Conservation (phyloP, 2,797 vertebrate genomes). For the Ceyx erithaca region DNA sequence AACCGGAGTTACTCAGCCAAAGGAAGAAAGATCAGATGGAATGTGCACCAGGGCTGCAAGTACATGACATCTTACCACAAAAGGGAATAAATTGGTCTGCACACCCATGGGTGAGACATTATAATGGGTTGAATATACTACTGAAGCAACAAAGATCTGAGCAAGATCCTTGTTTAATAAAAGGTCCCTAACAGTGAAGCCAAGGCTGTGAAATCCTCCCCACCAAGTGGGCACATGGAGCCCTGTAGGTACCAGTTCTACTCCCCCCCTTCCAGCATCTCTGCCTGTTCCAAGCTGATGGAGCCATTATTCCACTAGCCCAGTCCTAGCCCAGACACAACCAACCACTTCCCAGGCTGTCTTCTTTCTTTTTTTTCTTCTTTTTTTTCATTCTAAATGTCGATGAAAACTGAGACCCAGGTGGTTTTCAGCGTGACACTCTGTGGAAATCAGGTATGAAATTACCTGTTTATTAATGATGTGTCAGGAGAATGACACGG, state of each 20-base stretch:
- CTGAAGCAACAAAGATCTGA: background rate
- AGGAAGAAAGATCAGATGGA: background rate
- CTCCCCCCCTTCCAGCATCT: background rate
- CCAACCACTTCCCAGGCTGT: constrained; percentile 17
- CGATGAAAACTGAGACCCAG: constrained; percentile 78
- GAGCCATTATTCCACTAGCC: constrained; percentile 66
- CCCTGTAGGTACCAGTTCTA: background rate
- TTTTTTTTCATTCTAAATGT: background rate
- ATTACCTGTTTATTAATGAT: constrained; percentile 81
- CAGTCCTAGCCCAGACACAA: constrained; percentile 48
- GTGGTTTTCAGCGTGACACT: constrained; percentile 81
- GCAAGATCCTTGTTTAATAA: background rate
- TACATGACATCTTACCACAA: background rate
- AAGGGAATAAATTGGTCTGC: background rate
- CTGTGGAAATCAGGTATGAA: constrained; percentile 82
- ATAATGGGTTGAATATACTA: background rate
- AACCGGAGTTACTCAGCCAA: background rate
- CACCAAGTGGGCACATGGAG: background rate
- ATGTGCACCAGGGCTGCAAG: background rate
- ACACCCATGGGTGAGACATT: background rate
- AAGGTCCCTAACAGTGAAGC: background rate
- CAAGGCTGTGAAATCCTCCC: background rate
- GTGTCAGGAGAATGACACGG: constrained; percentile 77
- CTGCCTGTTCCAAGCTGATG: constrained; percentile 33
- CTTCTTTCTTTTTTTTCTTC: background rate